A percentile compares a stretch with the other conserved stretches of the same genome.
Conservation (phyloP, 2,113 vertebrate species). For the Piprites chloris region DNA sequence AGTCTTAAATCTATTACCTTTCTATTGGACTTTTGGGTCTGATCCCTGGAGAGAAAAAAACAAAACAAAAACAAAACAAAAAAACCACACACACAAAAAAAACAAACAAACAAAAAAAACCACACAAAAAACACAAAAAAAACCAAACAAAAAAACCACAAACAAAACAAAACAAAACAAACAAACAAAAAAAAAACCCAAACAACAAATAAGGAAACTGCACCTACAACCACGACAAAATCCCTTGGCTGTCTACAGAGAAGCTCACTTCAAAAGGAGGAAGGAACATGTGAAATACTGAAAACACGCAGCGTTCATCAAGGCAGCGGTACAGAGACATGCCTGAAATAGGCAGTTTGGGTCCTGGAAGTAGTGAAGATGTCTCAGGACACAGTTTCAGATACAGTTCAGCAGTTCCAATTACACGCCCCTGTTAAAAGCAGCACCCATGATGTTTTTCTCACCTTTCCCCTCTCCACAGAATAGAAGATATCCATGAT, state of each 20-base stretch:
- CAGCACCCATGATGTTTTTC: fast-evolving
- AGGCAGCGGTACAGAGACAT: background rate
- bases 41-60: background rate
- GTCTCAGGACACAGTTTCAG: background rate
- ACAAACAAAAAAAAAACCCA: too few relatives aligned
- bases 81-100: background rate
- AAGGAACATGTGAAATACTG: background rate
- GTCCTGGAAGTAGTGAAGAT: background rate
- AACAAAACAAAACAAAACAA: background rate
- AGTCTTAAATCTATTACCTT: background rate
- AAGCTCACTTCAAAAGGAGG: background rate
- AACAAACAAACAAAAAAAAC: background rate
- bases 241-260: background rate
- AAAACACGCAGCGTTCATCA: background rate
- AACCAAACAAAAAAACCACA: background rate
- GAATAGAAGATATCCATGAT: background rate
- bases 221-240: background rate
- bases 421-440: background rate
- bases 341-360: background rate
- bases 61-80: background rate
- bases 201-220: background rate
- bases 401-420: background rate
- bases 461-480: background rate
- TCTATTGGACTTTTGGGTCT: background rate
- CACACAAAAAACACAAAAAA: background rate